Base-by-base conservation (phyloP, 2,797 vertebrate species). In the Etheostoma perlongum region DNA sequence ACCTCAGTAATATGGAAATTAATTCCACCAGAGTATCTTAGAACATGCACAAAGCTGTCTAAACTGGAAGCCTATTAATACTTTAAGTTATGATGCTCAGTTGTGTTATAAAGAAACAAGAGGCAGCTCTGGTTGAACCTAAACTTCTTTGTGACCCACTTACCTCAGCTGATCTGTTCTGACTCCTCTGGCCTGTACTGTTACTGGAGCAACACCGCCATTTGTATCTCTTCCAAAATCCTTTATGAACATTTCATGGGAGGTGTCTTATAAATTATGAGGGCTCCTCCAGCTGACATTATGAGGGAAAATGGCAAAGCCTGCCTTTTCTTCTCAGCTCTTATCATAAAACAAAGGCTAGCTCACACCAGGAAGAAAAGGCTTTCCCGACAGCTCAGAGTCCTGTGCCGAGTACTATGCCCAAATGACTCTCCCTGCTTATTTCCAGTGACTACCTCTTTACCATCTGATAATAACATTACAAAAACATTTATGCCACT, bases 261-360 rank as follows among this genome's bases (percentile, higher is more conserved):
- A 92, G 91, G 87, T 90, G 89, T 93, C 90, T 94, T 79, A 93
- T 94, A 92, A 95, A 95, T 95, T 91, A 94, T 94, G 92, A 93
- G 91, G 72, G 62, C 72, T 89, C 74, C 83, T 93, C 86, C 87
- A 84, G 84, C 87, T 89, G 89, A 94, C 86, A 89, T 90, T 89
- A 89, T 81, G 85, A 88, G 67, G 74, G 79, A 82, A 88, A 92
- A 83, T 72, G 85, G 84, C 82, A 79, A 92, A 89, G 74, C 58
- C 82, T 67, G 76, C 78, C 76, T 89, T 88, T 86, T 84, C 63
- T 85, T 89, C 84, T 73, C 36, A 52, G 64, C 85, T 86, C 87
- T 90, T 55, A 74, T 91, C 86, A 81, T 81, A 76, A 89, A 92
- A 92, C 88, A 92, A 92, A 92, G 85, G 76, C 83, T 10, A 42